phyloP scores from a whole-genome alignment of 2,113 vertebrate genomes.

The Empidonax alnorum region DNA sequence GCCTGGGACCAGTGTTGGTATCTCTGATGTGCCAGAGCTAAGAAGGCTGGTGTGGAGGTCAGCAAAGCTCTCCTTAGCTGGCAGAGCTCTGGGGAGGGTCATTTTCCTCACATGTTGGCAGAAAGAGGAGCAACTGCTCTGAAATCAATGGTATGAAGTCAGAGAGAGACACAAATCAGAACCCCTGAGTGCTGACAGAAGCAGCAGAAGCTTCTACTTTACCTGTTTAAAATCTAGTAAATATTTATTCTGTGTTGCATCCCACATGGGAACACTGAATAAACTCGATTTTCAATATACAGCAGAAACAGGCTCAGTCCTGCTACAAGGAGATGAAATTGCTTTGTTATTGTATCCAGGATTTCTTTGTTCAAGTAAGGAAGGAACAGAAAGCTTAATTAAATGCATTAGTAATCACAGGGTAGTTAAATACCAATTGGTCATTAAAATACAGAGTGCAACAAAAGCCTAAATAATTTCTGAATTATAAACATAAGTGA shows the following conservation, averaged over 20 bases:
- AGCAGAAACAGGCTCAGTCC: neutral
- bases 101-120: neutral
- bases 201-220: neutral
- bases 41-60: fast-evolving
- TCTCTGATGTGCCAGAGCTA: too few relatives aligned
- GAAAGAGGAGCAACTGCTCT: neutral
- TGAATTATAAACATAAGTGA: neutral
- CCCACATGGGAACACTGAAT: neutral
- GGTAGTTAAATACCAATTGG: neutral
- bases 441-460: neutral
- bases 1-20: fast-evolving
- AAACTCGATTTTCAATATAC: neutral
- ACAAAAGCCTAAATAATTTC: neutral
- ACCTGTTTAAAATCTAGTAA: neutral
- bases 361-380: neutral
- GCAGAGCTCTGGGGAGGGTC: neutral
- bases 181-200: neutral
- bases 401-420: conserved; percentile 10
- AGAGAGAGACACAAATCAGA: neutral
- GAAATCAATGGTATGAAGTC: neutral
- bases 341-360: neutral
- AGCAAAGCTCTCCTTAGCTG: neutral
- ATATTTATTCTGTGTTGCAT: neutral
- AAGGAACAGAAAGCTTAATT: neutral
- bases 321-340: neutral